A percentile compares a stretch with the other conserved stretches of the same genome.
These are phyloP conservation scores for Chloropsis cyanopogon DNA, from an alignment of 2,113 vertebrate genomes.

Conservation along the genomic window DNA sequence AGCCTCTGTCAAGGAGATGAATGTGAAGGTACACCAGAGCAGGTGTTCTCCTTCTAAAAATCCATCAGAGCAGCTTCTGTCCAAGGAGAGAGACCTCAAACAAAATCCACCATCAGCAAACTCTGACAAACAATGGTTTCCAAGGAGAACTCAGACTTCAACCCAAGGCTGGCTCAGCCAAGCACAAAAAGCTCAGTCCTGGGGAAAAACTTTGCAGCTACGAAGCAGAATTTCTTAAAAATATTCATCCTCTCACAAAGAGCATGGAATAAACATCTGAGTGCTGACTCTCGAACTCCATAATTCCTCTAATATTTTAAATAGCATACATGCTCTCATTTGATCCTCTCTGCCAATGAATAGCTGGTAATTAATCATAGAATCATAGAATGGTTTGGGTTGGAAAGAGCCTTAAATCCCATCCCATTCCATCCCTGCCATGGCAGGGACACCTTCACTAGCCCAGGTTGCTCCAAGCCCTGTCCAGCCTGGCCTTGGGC, in stretches of 20 bases:
- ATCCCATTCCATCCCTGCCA: background rate
- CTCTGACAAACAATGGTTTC: background rate
- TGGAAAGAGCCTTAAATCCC: background rate
- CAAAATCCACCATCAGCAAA: background rate
- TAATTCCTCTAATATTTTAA: background rate
- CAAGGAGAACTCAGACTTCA: background rate
- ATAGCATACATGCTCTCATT: background rate
- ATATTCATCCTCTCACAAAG: background rate
- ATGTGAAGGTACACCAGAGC: background rate
- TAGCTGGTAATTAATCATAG: background rate
- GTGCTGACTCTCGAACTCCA: background rate
- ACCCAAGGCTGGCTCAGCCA: background rate
- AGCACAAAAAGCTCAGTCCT: background rate
- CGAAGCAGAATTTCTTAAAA: background rate
- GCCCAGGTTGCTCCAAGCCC: background rate
- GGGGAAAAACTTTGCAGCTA: background rate
- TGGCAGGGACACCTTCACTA: background rate
- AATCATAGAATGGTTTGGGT: background rate
- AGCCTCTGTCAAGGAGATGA: background rate
- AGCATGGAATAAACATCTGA: background rate
- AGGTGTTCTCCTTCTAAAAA: background rate
- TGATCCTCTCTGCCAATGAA: background rate
- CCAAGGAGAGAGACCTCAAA: background rate
- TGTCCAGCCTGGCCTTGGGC: fast-evolving
- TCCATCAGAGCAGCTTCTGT: background rate